Evolutionary conservation across 2,113 vertebrate species (phyloP).

Genomic region (Platycercus adscitus): DNA sequence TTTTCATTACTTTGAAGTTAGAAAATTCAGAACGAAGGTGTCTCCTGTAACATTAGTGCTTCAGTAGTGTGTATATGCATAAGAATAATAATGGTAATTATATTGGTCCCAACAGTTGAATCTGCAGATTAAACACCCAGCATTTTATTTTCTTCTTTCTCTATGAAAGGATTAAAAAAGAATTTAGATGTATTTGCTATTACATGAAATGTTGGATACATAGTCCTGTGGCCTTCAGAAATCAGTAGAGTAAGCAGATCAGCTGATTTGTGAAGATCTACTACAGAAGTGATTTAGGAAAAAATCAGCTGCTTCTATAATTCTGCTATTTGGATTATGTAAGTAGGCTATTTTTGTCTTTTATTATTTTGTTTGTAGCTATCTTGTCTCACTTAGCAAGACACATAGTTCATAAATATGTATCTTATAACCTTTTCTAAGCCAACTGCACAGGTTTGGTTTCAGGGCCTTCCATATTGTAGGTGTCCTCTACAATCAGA

Average conservation of each 20-base stretch:
- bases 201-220: neutral
- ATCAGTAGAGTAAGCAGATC: neutral
- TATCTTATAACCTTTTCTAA: neutral
- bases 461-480: neutral
- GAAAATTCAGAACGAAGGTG: constrained; percentile 32
- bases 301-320: neutral
- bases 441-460: neutral
- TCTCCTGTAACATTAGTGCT: constrained; percentile 33
- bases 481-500: neutral
- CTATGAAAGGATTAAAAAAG: neutral
- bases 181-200: neutral
- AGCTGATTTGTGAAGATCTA: neutral
- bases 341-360: neutral
- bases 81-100: constrained; percentile 36
- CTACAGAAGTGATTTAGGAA: neutral
- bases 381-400: neutral
- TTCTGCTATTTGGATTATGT: neutral
- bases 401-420: neutral
- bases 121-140: constrained; percentile 2
- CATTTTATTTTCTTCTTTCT: constrained; percentile 23
- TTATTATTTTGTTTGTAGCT: constrained; percentile 3
- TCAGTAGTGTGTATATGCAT: neutral
- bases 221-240: neutral
- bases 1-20: constrained; percentile 60
- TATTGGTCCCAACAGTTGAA: constrained; percentile 1